Evolutionary conservation across 30 jellyfish, hydroid and myxozoan species (phyloP).

Genomic region (Pseudorhiza aurosa): DNA sequence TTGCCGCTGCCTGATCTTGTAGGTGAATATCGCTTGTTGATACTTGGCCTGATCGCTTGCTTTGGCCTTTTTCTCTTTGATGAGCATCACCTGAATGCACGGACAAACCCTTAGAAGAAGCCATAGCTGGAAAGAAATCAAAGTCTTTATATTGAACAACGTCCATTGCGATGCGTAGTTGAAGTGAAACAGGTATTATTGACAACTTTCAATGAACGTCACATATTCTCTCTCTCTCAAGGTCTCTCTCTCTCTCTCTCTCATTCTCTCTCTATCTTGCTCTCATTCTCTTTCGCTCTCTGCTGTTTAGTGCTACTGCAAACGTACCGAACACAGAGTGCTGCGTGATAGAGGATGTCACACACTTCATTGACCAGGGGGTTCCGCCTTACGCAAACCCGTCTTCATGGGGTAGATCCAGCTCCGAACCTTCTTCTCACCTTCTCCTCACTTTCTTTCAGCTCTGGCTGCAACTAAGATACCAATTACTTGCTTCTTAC

Average conservation of each 20-base stretch:
- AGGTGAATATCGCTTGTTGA: conserved; percentile 33
- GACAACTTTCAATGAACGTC: no score
- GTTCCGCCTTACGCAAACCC: not conserved
- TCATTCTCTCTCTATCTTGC: no score
- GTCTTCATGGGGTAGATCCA: not conserved
- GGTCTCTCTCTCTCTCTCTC: no score
- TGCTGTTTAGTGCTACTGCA: conserved; percentile 14
- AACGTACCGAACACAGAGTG: conserved; percentile 12
- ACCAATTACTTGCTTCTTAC: no score
- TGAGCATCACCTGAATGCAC: not conserved
- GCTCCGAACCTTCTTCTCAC: not conserved
- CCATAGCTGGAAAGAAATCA: conserved; percentile 37
- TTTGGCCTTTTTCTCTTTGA: not conserved
- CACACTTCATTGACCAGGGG: conserved; percentile 21
- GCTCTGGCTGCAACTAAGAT: no score
- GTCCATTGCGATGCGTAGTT: no score
- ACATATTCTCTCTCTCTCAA: no score
- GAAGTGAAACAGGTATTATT: no score
- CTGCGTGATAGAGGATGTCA: conserved; percentile 8
- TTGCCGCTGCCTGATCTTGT: conserved; percentile 83
- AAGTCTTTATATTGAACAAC: no score
- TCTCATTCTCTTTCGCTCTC: no score
- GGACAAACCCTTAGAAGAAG: conserved; percentile 9
- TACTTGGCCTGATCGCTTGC: not conserved
- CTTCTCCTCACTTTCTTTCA: no score